Evolutionary conservation across 1,140 invertebrate genomes (phyloP), one percentile per base, ranked within the genome.

Genomic region (Solenopsis fugax): DNA sequence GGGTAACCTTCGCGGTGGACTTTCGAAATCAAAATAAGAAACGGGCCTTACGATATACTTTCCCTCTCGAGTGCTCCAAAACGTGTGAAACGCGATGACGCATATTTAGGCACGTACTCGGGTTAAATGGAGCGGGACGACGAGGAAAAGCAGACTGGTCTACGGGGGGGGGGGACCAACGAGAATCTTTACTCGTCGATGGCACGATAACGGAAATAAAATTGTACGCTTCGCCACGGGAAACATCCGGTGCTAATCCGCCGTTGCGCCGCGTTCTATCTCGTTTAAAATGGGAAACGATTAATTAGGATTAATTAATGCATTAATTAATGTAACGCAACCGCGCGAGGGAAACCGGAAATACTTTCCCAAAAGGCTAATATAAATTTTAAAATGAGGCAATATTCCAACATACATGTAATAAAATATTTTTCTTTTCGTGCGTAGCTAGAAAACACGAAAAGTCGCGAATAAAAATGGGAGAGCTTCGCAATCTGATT

Each of bases 1-100:
- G 69, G 29, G 69, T 75, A 84, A 84, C 41, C 80, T 84, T 84
- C 69, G 50, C 21, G 67, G 69, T 54, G 29, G 12, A 48, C 69
- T 84, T 84, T 84, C 80, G 80, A 84, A 84, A 84, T 84, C 52
- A 84, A 84, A 84, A 73, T 82, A 73, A 82, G 80, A 84, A 84
- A 75, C 69, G 52, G 12, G 41, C 69, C 37, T 56, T 48, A 48
- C 69, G 54, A 75, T 84, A 50, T 73, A 84, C 80, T 84, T 84
- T 84, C 80, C 54, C 80, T 84, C 80, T 84, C 80, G 41, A 50
- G 69, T 82, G 41, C 69, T 60, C 56, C 24, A 84, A 84, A 84
- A 84, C 41, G 80, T 52, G 50, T 72, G 52, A 60, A 60, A 72
- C 54, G 69, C 45, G 56, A 75, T 84, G 69, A 75, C 54, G 80